phyloP scores from a whole-genome alignment of 2,888 invertebrate genomes.

The Platycnemis pennipes region DNA sequence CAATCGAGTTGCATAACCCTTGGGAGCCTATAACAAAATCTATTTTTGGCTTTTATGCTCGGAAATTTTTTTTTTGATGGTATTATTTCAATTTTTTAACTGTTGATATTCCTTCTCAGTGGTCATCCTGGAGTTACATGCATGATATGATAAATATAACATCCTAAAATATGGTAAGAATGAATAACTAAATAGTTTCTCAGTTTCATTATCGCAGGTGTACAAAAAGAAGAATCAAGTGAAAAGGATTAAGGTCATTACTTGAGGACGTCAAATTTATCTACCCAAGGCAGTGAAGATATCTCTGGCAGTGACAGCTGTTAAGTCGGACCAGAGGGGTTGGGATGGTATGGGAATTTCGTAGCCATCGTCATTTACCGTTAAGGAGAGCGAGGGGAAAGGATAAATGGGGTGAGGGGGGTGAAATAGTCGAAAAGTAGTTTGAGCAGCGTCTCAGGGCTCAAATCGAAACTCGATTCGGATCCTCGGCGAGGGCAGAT shows the following conservation, averaged over 20 bases:
- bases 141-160: no score
- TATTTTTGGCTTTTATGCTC: no score
- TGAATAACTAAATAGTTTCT: no score
- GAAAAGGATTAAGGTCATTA: conserved; percentile 1
- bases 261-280: neutral
- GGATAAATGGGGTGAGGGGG: neutral
- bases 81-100: no score
- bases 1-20: no score
- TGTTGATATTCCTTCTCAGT: no score
- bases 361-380: neutral
- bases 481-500: neutral
- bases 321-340: neutral
- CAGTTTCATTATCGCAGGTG: neutral
- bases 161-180: no score
- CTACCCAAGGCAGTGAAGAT: neutral
- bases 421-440: no score
- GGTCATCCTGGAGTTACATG: no score
- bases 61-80: no score
- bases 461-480: neutral
- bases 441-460: no score
- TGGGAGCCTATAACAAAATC: no score
- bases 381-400: neutral
- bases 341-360: neutral
- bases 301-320: neutral
- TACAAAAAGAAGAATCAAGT: neutral